phyloP scores from a whole-genome alignment of 53 echinoderm and acorn worm genomes.

The Holothuria scabra region DNA sequence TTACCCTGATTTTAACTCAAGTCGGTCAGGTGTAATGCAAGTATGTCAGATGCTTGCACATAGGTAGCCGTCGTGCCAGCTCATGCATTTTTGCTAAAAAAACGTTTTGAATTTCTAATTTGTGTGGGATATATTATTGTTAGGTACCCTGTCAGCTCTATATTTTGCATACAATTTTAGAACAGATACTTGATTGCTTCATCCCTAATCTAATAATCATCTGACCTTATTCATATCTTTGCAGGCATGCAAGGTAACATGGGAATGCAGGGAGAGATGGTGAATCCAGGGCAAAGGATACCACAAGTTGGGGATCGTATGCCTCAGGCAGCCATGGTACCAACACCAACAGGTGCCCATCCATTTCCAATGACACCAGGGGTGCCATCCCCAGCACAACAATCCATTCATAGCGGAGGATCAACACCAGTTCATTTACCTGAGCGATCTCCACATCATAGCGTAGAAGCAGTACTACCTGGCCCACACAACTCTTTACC shows the following conservation, averaged over 20 bases:
- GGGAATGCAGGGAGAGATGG: conserved; percentile 75
- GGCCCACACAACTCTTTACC: conserved; percentile 15
- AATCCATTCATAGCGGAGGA: conserved; percentile 36
- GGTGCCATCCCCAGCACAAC: conserved; percentile 48
- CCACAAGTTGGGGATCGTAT: conserved; percentile 21
- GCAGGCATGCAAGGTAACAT: conserved; percentile 56
- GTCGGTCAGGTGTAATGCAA: no score
- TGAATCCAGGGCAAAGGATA: conserved; percentile 55
- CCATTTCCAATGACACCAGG: conserved; percentile 58
- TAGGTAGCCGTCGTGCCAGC: no score
- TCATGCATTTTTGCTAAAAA: no score
- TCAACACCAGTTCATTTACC: conserved; percentile 46
- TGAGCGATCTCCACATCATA: conserved; percentile 31
- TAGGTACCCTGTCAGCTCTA: no score
- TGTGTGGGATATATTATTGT: no score
- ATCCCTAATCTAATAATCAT: no score
- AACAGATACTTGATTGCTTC: no score
- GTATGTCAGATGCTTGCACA: no score
- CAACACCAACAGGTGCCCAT: conserved; percentile 54
- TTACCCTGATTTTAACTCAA: no score
- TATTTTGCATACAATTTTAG: no score
- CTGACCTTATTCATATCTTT: not conserved
- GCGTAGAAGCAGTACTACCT: conserved; percentile 12
- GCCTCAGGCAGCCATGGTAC: conserved; percentile 56
- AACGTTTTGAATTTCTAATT: no score